Evolutionary conservation across 1,140 invertebrate species (phyloP).

Genomic region (Heliothis virescens): DNA sequence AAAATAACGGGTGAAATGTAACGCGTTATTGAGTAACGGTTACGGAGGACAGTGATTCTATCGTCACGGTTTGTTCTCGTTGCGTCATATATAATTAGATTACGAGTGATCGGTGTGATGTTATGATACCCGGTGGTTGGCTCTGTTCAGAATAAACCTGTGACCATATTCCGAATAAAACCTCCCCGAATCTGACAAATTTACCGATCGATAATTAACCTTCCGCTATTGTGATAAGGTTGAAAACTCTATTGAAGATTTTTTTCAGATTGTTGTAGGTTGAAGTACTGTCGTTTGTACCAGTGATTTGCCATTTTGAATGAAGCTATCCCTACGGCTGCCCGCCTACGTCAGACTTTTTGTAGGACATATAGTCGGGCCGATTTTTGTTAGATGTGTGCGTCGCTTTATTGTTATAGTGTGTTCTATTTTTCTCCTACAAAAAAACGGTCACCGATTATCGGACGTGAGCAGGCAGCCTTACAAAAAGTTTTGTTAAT

Average conservation of each 20-base stretch:
- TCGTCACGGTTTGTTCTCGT: constrained; percentile 40
- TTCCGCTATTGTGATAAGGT: too few relatives aligned
- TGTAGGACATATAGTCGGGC: too few relatives aligned
- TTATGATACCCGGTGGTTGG: constrained; percentile 19
- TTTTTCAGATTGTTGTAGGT: too few relatives aligned
- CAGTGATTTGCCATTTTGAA: neutral
- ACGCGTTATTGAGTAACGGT: constrained; percentile 48
- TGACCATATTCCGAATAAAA: too few relatives aligned
- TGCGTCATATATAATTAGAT: constrained; percentile 48
- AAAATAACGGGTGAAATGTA: constrained; percentile 47
- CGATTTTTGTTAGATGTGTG: too few relatives aligned
- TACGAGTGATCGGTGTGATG: constrained; percentile 30
- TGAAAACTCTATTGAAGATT: too few relatives aligned
- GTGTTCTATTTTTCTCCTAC: too few relatives aligned
- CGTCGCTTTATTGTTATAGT: too few relatives aligned
- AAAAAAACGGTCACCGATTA: too few relatives aligned
- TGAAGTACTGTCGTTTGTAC: neutral
- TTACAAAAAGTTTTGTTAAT: neutral
- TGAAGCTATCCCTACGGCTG: neutral
- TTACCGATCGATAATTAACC: too few relatives aligned
- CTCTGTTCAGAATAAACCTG: constrained; percentile 2
- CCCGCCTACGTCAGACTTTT: neutral
- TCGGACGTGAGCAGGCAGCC: too few relatives aligned
- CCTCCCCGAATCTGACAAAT: too few relatives aligned
- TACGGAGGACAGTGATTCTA: constrained; percentile 48